Conservation (phyloP, 2,113 vertebrate species). For the Archilochus colubris region DNA sequence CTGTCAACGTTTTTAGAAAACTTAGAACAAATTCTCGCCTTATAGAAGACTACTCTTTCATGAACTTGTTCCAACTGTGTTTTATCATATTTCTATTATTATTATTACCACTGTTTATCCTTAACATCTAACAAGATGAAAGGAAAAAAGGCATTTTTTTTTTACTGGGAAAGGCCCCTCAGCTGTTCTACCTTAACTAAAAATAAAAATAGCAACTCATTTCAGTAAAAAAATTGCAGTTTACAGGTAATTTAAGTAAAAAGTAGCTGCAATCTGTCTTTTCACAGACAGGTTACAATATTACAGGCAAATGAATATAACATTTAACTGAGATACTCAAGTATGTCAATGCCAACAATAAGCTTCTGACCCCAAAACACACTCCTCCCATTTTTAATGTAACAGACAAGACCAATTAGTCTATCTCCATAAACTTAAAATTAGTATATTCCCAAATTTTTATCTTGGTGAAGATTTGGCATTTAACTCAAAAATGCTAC, state of each 20-base stretch:
- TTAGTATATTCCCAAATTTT: not conserved
- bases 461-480: not conserved
- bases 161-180: not conserved
- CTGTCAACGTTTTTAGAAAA: not conserved
- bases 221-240: not conserved
- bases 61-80: not conserved
- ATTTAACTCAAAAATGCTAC: not conserved
- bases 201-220: not conserved
- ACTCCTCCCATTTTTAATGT: accelerated
- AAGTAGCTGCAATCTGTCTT: not conserved
- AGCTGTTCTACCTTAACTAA: not conserved
- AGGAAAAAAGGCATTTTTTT: not conserved
- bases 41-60: accelerated
- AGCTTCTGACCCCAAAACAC: not conserved
- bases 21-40: not conserved
- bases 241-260: not conserved
- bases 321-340: not conserved
- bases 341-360: not conserved
- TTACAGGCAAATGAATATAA: not conserved
- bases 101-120: not conserved
- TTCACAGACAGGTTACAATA: not conserved
- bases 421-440: not conserved
- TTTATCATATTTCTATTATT: not conserved
- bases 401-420: not conserved
- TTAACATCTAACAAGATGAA: not conserved